A percentile compares a stretch with the other conserved stretches of the same genome.
Conservation (phyloP, 2,888 invertebrate species). For the Sarcophaga caerulescens region DNA sequence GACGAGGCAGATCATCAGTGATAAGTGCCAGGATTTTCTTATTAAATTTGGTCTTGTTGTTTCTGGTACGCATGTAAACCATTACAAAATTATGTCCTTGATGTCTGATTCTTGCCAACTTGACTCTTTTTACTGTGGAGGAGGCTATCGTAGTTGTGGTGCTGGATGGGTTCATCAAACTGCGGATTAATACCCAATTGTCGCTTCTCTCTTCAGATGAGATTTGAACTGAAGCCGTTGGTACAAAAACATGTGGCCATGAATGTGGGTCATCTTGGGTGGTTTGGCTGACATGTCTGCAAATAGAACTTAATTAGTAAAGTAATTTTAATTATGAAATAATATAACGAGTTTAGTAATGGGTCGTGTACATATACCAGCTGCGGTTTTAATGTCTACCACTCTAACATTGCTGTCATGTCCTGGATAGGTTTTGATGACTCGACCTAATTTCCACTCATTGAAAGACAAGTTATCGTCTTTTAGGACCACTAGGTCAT, state of each 20-base stretch:
- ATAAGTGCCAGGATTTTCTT: no score
- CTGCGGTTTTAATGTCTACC: neutral
- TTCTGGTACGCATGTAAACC: no score
- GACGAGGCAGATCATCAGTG: no score
- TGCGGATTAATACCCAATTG: neutral
- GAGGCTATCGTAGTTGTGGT: no score
- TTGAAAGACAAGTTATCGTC: conserved; percentile 7
- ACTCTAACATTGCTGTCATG: neutral
- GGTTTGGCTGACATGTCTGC: neutral
- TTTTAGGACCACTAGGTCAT: neutral
- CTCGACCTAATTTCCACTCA: conserved; percentile 6
- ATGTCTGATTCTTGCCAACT: neutral
- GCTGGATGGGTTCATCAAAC: neutral
- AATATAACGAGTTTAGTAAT: no score
- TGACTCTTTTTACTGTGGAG: neutral
- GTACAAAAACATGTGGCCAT: neutral
- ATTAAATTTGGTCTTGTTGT: no score
- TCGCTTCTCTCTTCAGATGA: no score
- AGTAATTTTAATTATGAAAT: no score
- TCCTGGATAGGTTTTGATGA: neutral
- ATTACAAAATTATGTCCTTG: no score
- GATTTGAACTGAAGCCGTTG: no score
- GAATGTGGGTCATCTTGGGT: neutral
- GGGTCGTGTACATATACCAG: no score
- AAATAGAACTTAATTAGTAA: no score